Evolutionary conservation across 2,797 vertebrate genomes (phyloP).

Genomic region (Rhinichthys osculus): DNA sequence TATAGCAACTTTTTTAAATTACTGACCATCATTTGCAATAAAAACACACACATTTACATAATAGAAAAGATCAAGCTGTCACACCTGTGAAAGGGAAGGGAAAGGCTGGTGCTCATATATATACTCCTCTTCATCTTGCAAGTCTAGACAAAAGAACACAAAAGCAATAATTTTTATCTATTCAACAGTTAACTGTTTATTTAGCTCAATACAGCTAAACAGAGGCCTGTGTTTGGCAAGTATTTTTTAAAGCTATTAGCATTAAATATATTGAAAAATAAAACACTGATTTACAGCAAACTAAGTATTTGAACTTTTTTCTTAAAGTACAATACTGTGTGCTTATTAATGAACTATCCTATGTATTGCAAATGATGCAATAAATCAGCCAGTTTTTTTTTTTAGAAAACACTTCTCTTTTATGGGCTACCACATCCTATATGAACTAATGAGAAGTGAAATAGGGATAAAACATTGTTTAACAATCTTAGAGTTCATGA

Average conservation of each 20-base stretch:
- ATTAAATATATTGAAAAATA: not conserved
- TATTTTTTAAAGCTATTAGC: not conserved
- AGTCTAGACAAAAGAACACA: slow-evolving; percentile 72
- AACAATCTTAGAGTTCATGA: not conserved
- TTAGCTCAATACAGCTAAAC: not conserved
- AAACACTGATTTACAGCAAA: not conserved
- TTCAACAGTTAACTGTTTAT: not conserved
- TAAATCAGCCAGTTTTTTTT: not conserved
- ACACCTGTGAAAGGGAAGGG: slow-evolving; percentile 91
- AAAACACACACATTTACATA: not conserved
- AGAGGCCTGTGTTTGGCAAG: not conserved
- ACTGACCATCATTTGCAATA: no score
- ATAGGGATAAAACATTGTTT: not conserved
- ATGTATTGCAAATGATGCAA: not conserved
- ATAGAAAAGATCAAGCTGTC: not conserved
- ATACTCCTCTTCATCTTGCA: slow-evolving; percentile 86
- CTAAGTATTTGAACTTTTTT: not conserved
- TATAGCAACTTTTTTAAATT: no score
- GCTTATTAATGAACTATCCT: not conserved
- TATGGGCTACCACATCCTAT: not conserved
- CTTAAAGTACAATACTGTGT: not conserved
- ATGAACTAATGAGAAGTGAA: not conserved
- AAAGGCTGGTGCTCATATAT: slow-evolving; percentile 94
- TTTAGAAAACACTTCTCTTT: not conserved
- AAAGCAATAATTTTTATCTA: not conserved